Percentiles rank a stretch among this genome's conserved stretches.
phyloP scores from a whole-genome alignment of 2,888 invertebrate species.

The Acronicta aceris region DNA sequence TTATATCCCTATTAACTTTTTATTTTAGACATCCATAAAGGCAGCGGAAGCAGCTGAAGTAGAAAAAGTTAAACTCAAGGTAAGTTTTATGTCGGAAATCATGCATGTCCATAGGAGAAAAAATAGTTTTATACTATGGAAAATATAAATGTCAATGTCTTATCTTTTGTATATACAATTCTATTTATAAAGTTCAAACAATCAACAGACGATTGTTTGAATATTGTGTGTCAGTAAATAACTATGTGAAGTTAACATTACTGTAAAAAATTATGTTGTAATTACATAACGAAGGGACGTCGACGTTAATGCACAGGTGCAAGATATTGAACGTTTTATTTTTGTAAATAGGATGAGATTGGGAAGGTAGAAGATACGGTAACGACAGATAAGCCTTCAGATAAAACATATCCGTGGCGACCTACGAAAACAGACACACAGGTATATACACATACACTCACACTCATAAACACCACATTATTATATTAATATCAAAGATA shows the following conservation, averaged over 20 bases:
- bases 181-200: constrained; percentile 64
- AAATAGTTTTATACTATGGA: constrained; percentile 40
- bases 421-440: constrained; percentile 80
- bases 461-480: constrained; percentile 48
- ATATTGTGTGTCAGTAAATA: constrained; percentile 73
- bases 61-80: constrained; percentile 83
- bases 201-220: constrained; percentile 61
- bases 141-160: constrained; percentile 51
- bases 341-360: constrained; percentile 83
- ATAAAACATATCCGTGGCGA: constrained; percentile 81
- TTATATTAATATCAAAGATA: constrained; percentile 1
- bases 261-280: constrained; percentile 49
- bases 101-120: constrained; percentile 57
- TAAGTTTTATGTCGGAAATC: constrained; percentile 65
- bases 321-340: constrained; percentile 60
- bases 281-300: constrained; percentile 29
- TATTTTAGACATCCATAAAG: constrained; percentile 82
- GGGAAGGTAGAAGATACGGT: constrained; percentile 75
- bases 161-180: constrained; percentile 66
- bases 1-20: constrained; percentile 72
- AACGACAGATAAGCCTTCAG: constrained; percentile 77
- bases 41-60: constrained; percentile 75
- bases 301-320: constrained; percentile 18
- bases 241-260: constrained; percentile 64
- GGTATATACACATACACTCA: constrained; percentile 66